phyloP scores from a whole-genome alignment of 2,113 vertebrate genomes.

The Herpetotheres cachinnans region DNA sequence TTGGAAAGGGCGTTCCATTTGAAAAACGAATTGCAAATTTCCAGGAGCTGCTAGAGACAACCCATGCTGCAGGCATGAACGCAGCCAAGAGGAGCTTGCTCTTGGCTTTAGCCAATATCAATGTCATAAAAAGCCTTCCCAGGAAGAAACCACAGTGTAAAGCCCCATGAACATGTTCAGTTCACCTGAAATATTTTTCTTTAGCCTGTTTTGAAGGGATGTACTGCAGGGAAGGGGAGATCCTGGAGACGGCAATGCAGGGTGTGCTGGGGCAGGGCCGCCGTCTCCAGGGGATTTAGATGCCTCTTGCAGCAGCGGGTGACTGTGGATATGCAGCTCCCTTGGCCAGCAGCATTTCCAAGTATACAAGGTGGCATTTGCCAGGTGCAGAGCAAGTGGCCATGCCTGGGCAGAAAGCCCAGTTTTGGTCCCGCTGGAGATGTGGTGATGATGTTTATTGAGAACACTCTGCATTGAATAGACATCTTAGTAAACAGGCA shows the following conservation, averaged over 20 bases:
- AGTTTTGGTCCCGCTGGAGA: neutral
- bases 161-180: neutral
- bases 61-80: neutral
- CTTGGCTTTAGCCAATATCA: neutral
- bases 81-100: neutral
- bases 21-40: neutral
- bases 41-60: neutral
- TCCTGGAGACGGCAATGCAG: neutral
- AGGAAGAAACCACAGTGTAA: neutral
- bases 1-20: neutral
- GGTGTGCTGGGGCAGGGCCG: accelerated
- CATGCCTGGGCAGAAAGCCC: neutral
- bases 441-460: neutral
- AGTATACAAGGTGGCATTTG: neutral
- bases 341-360: neutral
- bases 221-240: neutral
- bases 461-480: neutral
- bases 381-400: neutral
- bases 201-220: neutral
- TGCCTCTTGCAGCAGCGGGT: neutral
- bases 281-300: neutral
- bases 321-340: neutral
- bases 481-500: neutral
- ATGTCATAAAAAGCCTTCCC: neutral
- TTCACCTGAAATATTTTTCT: neutral